Evolutionary conservation across 2,888 invertebrate genomes (phyloP).

Genomic region (Drosophila conformis): DNA sequence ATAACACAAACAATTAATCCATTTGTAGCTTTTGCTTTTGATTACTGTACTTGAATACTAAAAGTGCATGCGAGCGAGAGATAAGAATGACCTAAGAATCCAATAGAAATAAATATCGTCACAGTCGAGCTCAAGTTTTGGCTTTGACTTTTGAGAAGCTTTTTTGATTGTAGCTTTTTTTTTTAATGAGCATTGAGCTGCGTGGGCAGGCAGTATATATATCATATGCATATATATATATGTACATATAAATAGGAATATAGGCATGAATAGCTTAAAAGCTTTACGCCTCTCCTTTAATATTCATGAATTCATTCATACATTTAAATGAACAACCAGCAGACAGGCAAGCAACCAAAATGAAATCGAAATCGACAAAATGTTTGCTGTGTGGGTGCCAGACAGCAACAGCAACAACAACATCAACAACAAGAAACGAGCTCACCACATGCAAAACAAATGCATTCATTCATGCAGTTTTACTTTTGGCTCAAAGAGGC

Average conservation of each 20-base stretch:
- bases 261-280: slow-evolving; percentile 7
- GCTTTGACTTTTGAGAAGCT: slow-evolving; percentile 58
- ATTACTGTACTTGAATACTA: slow-evolving; percentile 16
- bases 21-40: slow-evolving; percentile 3
- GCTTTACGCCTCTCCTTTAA: slow-evolving; percentile 58
- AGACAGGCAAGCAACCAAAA: slow-evolving; percentile 48
- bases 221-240: slow-evolving; percentile 3
- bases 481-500: slow-evolving; percentile 47
- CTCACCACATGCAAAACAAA: slow-evolving; percentile 59
- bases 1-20: slow-evolving; percentile 34
- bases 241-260: slow-evolving; percentile 10
- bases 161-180: slow-evolving; percentile 27
- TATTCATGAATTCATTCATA: slow-evolving; percentile 66
- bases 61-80: not conserved
- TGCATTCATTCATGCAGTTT: slow-evolving; percentile 61
- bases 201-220: slow-evolving; percentile 36
- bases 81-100: slow-evolving; percentile 6
- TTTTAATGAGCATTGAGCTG: slow-evolving; percentile 51
- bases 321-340: slow-evolving; percentile 60
- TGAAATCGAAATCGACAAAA: slow-evolving; percentile 60
- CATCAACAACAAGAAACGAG: slow-evolving; percentile 9
- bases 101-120: slow-evolving; percentile 36
- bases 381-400: slow-evolving; percentile 63
- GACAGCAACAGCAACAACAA: slow-evolving; percentile 33
- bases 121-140: slow-evolving; percentile 47